These are phyloP conservation scores for Centropus unirufus DNA, from an alignment of 2,113 vertebrate genomes.

Conservation along the genomic window DNA sequence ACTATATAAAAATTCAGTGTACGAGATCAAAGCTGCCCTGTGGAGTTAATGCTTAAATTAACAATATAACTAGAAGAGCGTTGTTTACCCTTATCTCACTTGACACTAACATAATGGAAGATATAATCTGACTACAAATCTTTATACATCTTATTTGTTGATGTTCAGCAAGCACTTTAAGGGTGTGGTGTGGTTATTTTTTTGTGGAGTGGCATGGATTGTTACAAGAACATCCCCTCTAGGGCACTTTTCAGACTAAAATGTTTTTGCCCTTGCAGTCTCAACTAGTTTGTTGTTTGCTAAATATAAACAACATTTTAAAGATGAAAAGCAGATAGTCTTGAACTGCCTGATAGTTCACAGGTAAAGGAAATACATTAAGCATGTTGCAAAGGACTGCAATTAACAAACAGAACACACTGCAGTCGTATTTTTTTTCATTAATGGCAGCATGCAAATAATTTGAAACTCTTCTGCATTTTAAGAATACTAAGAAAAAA, in stretches of 20 bases:
- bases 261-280: not conserved
- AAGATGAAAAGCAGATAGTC: not conserved
- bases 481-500: not conserved
- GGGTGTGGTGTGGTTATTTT: not conserved
- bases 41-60: not conserved
- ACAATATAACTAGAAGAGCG: not conserved
- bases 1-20: not conserved
- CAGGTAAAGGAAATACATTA: not conserved
- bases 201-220: not conserved
- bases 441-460: not conserved
- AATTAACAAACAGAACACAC: not conserved
- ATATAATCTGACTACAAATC: not conserved
- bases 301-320: not conserved
- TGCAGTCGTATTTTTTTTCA: not conserved
- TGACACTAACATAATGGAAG: not conserved
- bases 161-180: not conserved
- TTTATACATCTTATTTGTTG: accelerated
- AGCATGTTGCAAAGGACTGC: not conserved
- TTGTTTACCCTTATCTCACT: not conserved
- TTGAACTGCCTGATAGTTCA: not conserved
- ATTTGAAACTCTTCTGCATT: not conserved
- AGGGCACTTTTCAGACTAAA: not conserved
- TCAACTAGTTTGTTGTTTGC: not conserved
- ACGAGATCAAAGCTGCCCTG: not conserved
- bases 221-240: not conserved